These are phyloP conservation scores for Eilema caniola DNA, from an alignment of 2,888 invertebrate genomes.

Conservation along the genomic window DNA sequence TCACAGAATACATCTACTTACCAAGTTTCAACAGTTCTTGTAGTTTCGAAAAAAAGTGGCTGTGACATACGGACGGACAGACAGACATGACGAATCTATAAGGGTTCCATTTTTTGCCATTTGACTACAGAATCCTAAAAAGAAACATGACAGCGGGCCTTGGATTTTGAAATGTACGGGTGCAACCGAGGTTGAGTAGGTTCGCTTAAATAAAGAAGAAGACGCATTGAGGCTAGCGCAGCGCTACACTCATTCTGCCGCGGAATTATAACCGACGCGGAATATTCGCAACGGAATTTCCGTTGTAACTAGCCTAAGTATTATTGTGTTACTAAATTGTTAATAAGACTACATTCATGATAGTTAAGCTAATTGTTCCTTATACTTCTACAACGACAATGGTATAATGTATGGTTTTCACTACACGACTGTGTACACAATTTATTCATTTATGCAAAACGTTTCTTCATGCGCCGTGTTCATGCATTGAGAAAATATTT, in stretches of 20 bases:
- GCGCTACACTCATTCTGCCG: not conserved
- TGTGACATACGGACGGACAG: no score
- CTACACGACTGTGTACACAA: slow-evolving; percentile 5
- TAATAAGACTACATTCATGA: not conserved
- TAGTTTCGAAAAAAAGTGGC: no score
- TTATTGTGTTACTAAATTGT: not conserved
- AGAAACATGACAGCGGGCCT: not conserved
- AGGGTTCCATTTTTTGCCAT: no score
- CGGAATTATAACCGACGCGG: not conserved
- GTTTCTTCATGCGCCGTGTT: slow-evolving; percentile 37
- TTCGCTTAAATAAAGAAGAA: not conserved
- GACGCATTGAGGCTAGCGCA: not conserved
- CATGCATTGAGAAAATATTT: not conserved
- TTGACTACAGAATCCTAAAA: no score
- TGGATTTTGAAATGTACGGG: not conserved
- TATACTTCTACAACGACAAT: slow-evolving; percentile 20
- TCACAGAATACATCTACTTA: no score
- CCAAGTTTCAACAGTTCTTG: no score
- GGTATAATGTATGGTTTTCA: slow-evolving; percentile 23
- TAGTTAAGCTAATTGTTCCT: slow-evolving; percentile 19
- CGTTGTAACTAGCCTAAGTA: not conserved
- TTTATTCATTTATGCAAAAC: slow-evolving; percentile 52
- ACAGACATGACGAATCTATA: no score
- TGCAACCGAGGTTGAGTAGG: not conserved
- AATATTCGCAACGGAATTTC: not conserved